A percentile compares a stretch with the other conserved stretches of the same genome.
Conservation (phyloP, 1,140 invertebrate species). For the Dreissena polymorpha region DNA sequence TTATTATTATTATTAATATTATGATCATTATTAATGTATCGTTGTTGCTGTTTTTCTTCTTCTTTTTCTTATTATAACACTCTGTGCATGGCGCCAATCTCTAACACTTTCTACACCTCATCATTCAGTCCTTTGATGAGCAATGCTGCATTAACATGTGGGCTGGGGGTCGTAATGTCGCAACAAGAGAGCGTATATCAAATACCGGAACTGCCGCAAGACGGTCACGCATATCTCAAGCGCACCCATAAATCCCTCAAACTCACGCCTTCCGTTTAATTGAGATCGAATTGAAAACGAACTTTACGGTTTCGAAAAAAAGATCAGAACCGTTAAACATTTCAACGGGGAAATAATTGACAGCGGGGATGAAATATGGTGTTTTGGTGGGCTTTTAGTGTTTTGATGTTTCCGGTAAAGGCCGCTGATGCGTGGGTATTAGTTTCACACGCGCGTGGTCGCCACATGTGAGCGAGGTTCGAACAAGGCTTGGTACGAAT, state of each 20-base stretch:
- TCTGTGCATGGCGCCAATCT: too few relatives aligned
- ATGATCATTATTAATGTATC: too few relatives aligned
- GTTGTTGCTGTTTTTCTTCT: too few relatives aligned
- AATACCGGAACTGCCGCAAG: background rate
- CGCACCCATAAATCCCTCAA: slow-evolving; percentile 44
- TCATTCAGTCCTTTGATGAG: too few relatives aligned
- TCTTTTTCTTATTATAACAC: too few relatives aligned
- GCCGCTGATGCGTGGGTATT: background rate
- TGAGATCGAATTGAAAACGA: slow-evolving; percentile 48
- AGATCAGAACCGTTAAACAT: slow-evolving; percentile 24
- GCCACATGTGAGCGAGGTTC: slow-evolving; percentile 18
- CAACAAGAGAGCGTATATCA: background rate
- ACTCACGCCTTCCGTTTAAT: slow-evolving; percentile 51
- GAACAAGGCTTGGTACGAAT: background rate
- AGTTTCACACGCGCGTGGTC: slow-evolving; percentile 44
- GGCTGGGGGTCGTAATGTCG: too few relatives aligned
- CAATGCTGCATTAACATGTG: too few relatives aligned
- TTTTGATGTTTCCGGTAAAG: slow-evolving; percentile 38
- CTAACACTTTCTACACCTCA: too few relatives aligned
- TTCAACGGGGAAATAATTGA: slow-evolving; percentile 47
- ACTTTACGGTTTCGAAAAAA: slow-evolving; percentile 26
- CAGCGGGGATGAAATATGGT: slow-evolving; percentile 37
- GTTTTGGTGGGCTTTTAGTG: slow-evolving; percentile 11
- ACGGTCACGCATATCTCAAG: slow-evolving; percentile 11
- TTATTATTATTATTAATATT: too few relatives aligned